phyloP scores from a whole-genome alignment of 2,888 invertebrate species.

The Yponomeuta malinellus region DNA sequence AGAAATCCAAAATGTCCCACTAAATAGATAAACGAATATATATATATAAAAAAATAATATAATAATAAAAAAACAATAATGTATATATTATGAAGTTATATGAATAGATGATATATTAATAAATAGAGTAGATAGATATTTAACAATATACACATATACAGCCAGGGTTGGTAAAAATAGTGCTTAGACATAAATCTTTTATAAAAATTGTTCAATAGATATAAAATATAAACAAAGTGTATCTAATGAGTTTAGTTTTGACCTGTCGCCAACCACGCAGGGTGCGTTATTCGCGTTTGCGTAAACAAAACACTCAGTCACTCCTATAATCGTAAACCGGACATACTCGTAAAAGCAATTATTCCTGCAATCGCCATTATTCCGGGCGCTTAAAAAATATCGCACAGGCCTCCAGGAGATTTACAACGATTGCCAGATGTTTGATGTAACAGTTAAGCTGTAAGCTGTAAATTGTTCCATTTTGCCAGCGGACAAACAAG shows the following conservation, averaged over 20 bases:
- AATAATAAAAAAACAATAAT: too few relatives aligned
- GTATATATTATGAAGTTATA: too few relatives aligned
- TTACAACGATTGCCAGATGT: constrained; percentile 7
- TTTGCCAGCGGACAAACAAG: neutral
- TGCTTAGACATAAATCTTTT: too few relatives aligned
- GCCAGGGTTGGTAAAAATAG: too few relatives aligned
- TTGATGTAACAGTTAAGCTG: constrained; percentile 2
- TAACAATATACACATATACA: too few relatives aligned
- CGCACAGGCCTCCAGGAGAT: neutral
- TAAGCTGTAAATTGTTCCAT: neutral
- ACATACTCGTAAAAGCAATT: neutral
- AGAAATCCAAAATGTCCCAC: too few relatives aligned
- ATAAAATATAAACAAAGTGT: too few relatives aligned
- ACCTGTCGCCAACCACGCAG: neutral
- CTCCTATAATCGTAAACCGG: neutral
- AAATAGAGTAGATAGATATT: too few relatives aligned
- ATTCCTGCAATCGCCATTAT: neutral
- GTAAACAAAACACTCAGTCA: neutral
- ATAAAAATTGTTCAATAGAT: too few relatives aligned
- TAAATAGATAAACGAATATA: too few relatives aligned
- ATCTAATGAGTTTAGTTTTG: neutral
- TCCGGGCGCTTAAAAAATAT: neutral
- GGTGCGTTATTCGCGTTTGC: neutral
- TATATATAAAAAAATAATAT: too few relatives aligned
- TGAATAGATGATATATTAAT: too few relatives aligned